A percentile compares a stretch with the other conserved stretches of the same genome.
Evolutionary conservation across 2,888 invertebrate genomes (phyloP).

Genomic region (Napeogenes sylphis): DNA sequence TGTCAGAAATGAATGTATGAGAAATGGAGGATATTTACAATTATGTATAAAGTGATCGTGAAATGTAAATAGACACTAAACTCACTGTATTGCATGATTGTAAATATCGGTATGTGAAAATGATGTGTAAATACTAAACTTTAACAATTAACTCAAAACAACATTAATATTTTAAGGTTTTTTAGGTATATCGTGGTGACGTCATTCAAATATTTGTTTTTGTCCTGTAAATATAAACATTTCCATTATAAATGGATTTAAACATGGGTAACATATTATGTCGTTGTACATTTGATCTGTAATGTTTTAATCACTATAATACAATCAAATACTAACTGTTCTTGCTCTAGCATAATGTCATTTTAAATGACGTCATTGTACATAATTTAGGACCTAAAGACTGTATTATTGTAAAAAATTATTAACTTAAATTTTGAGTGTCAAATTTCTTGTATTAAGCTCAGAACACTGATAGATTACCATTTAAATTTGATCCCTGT

Average conservation of each 20-base stretch:
- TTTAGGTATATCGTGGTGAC: constrained; percentile 26
- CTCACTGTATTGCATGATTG: constrained; percentile 67
- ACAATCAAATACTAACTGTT: constrained; percentile 19
- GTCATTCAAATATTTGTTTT: constrained; percentile 23
- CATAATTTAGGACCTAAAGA: constrained; percentile 73
- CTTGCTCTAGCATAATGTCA: constrained; percentile 45
- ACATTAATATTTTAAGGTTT: constrained; percentile 49
- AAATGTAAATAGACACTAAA: constrained; percentile 40
- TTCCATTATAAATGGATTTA: constrained; percentile 43
- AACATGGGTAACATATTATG: constrained; percentile 7
- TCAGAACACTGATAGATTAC: constrained; percentile 9
- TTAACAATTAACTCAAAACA: constrained; percentile 42
- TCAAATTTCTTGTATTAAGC: constrained; percentile 30
- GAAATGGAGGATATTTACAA: constrained; percentile 78
- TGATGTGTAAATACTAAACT: constrained; percentile 46
- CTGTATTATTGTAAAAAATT: constrained; percentile 52
- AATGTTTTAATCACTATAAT: constrained; percentile 5
- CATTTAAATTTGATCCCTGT: constrained; percentile 9
- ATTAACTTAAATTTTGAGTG: constrained; percentile 27
- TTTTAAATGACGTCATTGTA: constrained; percentile 65
- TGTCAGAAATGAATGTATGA: constrained; percentile 95
- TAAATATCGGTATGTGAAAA: constrained; percentile 60
- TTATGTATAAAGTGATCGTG: constrained; percentile 71
- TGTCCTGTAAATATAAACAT: constrained; percentile 34
- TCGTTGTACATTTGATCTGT: constrained; percentile 8